Evolutionary conservation across 2,113 vertebrate species (phyloP), one percentile per base, ranked within the genome.

Genomic region (Tetraodon nigroviridis): DNA sequence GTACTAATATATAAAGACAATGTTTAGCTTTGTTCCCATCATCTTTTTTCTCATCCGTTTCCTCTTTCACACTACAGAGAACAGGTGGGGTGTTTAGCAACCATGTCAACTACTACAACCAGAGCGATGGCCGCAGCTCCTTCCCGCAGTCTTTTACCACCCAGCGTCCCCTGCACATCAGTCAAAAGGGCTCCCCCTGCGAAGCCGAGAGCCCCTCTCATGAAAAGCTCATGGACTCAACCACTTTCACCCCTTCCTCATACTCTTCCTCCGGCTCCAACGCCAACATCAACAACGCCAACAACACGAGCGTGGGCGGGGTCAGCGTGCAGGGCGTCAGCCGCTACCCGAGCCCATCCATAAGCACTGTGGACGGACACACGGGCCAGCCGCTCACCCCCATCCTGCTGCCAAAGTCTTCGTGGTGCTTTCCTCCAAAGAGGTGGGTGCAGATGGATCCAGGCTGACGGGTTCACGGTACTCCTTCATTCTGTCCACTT

Each of bases 211-310:
- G 95, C 3, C 97, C 96, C 0, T 98, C 96, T 60, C 94, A 97
- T 1, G 94, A 99, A 86, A 98, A 97, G 78, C 84, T 98, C 61
- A 94, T 98, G 79, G 97, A 98, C 89, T 97, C 97, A 17, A 95
- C 94, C 75, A 97, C 95, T 15, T 97, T 99, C 88, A 96, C 95
- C n/a, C 96, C 95, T 68, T 97, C 94, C 86, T 97, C 94, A 69
- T 98, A 97, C 83, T 98, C 96, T 1, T 98, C 95, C 52, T 94
- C 94, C 1, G 94, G 94, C 67, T 99, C 97, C 78, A 99, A 99
- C 2, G 96, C 96, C 88, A 98, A 99, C 90, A 95, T 98, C 85
- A 98, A 99, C 90, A 99, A 99, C 0, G 97, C 97, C 88, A 99
- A 99, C 90, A 99, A 99, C 88, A 99, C 96, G 0, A 92, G 91